Evolutionary conservation across 2,113 vertebrate species (phyloP).

Genomic region (Spilogale gracilis): DNA sequence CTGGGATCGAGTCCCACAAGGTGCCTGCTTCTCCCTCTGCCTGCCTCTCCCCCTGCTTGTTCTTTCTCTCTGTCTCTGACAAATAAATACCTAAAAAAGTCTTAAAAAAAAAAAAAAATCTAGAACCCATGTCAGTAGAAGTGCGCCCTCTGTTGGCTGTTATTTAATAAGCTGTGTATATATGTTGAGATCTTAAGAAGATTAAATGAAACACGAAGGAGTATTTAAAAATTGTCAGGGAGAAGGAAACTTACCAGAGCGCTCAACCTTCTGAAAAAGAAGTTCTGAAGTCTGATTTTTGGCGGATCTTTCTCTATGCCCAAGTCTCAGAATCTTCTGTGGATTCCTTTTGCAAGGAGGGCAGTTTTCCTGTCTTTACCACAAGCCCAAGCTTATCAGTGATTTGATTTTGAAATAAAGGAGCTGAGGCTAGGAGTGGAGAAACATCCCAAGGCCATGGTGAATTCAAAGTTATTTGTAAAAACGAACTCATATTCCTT

Average conservation of each 20-base stretch:
- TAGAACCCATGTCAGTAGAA: neutral
- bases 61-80: too few species aligned
- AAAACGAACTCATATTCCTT: slow-evolving; percentile 66
- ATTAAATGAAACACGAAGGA: neutral
- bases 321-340: slow-evolving; percentile 66
- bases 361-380: neutral
- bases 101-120: too few species aligned
- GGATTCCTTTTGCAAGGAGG: neutral
- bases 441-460: neutral
- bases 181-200: slow-evolving; percentile 9
- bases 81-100: too few species aligned
- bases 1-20: neutral
- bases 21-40: neutral
- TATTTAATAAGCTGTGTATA: neutral
- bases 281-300: slow-evolving; percentile 74
- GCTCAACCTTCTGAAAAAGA: slow-evolving; percentile 66
- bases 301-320: slow-evolving; percentile 56
- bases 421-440: neutral
- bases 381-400: neutral
- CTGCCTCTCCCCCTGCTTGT: neutral
- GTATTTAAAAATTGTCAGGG: neutral
- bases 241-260: neutral
- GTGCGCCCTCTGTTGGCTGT: neutral
- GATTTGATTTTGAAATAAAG: neutral
- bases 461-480: slow-evolving; percentile 64